Evolutionary conservation across 1,140 invertebrate genomes (phyloP).

Genomic region (Heliconius himera): DNA sequence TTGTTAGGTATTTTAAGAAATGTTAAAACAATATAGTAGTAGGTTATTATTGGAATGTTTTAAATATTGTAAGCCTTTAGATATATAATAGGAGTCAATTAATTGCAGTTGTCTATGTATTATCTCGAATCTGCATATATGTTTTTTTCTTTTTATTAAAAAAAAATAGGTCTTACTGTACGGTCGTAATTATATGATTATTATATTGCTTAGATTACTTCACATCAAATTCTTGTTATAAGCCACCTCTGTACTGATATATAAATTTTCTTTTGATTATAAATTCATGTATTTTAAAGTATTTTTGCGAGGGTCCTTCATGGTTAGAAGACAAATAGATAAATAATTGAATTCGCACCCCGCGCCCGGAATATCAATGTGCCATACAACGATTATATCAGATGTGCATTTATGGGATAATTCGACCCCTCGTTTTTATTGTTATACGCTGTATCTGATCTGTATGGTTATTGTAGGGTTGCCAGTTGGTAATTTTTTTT

Average conservation of each 20-base stretch:
- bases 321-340: slow-evolving; percentile 51
- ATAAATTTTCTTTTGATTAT: slow-evolving; percentile 4
- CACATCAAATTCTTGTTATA: too few species aligned
- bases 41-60: too few species aligned
- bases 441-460: slow-evolving; percentile 26
- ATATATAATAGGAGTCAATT: too few species aligned
- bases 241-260: too few species aligned
- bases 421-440: slow-evolving; percentile 55
- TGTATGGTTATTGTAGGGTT: slow-evolving; percentile 33
- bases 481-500: neutral
- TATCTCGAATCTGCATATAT: too few species aligned
- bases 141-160: too few species aligned
- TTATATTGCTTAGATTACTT: too few species aligned
- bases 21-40: neutral
- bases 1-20: neutral
- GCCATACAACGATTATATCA: slow-evolving; percentile 59
- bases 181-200: too few species aligned
- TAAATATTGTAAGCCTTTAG: too few species aligned
- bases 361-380: slow-evolving; percentile 41
- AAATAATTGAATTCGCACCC: slow-evolving; percentile 60
- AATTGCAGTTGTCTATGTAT: too few species aligned
- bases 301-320: neutral
- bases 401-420: slow-evolving; percentile 63
- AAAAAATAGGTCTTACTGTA: too few species aligned
- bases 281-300: slow-evolving; percentile 1